Evolutionary conservation across 2,113 vertebrate species (phyloP), one percentile per base, ranked within the genome.

Genomic region (Fregata magnificens): DNA sequence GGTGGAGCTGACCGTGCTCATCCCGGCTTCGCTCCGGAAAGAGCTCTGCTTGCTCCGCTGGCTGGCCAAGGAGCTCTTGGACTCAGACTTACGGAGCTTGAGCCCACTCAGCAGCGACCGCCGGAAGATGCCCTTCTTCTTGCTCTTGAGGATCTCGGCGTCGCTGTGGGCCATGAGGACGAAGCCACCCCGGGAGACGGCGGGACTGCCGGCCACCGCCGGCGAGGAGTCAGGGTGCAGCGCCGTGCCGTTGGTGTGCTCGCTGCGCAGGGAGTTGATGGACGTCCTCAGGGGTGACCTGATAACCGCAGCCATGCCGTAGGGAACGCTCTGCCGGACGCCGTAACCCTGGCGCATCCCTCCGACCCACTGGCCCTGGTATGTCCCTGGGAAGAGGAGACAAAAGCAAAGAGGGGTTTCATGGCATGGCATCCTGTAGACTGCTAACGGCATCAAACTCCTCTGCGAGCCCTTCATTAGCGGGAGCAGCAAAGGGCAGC

Each of bases 41-140:
- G 99, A 99, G 98, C 99, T 99, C 98, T 99, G 99, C 97, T 99
- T 99, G 99, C 99, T 99, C 94, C 99, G 98, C 97, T 99, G 99
- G 98, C 99, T 99, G 93, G 99, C 99, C 98, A 99, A 95, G 22
- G 99, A 99, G 96, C 99, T 99, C 97, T 99, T 99, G 95, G 99
- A 99, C 96, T 99, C 99, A 0, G 99, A 99, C 92, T 99, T 99
- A 28, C 99, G 99, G 83, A 99, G 98, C 98, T 99, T 99, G 96
- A 99, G 98, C 59, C 99, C 99, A 9, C 99, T 99, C 61, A 99
- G 98, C 96, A 99, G 99, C 38, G 99, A 99, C 96, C 99, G 99
- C 28, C 99, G 98, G 96, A 99, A 99, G 84, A 99, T 98, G 16
- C 99, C 99, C 92, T 99, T 99, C 94, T 99, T 99, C 97, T 99